Conservation (phyloP, 2,113 vertebrate genomes). For the Ardeotis arabs region DNA sequence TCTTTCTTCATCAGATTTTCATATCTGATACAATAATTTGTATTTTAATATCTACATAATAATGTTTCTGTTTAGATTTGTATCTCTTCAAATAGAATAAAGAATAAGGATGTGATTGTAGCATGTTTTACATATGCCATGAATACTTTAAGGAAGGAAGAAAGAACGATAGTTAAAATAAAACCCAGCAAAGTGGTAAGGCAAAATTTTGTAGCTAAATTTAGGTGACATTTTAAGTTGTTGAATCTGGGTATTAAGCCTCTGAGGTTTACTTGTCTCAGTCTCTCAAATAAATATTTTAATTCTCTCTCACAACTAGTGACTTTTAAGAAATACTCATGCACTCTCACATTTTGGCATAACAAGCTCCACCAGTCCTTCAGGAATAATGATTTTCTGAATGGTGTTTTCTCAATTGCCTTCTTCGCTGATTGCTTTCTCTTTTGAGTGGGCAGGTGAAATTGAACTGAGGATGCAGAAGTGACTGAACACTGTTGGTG, state of each 20-base stretch:
- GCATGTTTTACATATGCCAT: neutral
- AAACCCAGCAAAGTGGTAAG: neutral
- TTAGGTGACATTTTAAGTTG: neutral
- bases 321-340: neutral
- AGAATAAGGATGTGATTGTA: neutral
- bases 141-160: neutral
- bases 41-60: slow-evolving; percentile 23
- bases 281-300: neutral
- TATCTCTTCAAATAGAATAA: slow-evolving; percentile 13
- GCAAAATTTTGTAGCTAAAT: neutral
- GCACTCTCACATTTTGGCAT: neutral
- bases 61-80: slow-evolving; percentile 8
- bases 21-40: neutral
- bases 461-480: slow-evolving; percentile 25
- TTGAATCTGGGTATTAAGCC: neutral
- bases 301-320: neutral
- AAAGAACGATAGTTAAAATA: neutral
- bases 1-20: slow-evolving; percentile 9
- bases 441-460: slow-evolving; percentile 7
- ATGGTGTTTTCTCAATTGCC: neutral
- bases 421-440: slow-evolving; percentile 20
- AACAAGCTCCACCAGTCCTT: neutral
- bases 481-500: neutral
- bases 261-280: neutral
- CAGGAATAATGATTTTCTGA: neutral